A percentile compares a stretch with the other conserved stretches of the same genome.
These are phyloP conservation scores for Phalacrocorax carbo DNA, from an alignment of 2,113 vertebrate genomes.

Conservation along the genomic window DNA sequence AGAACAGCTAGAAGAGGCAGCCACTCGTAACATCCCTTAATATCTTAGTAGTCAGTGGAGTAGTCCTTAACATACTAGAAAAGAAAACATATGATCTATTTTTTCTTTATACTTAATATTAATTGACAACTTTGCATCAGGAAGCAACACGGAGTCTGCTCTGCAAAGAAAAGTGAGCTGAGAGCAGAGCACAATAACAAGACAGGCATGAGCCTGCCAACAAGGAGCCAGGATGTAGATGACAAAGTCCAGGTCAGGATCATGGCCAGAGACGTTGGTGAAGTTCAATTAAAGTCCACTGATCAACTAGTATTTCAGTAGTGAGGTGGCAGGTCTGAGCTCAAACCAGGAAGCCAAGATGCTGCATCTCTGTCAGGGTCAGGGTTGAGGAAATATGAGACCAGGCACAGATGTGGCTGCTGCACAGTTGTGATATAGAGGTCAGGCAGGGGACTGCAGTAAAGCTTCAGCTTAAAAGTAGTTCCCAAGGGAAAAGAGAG, in stretches of 20 bases:
- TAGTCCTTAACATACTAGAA: not conserved
- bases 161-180: not conserved
- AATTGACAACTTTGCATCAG: not conserved
- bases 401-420: not conserved
- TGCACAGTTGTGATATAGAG: not conserved
- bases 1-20: not conserved
- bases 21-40: not conserved
- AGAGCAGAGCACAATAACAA: not conserved
- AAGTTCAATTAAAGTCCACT: not conserved
- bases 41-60: fast-evolving
- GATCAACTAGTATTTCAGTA: not conserved
- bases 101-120: not conserved
- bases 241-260: not conserved
- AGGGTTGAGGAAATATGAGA: not conserved
- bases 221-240: not conserved
- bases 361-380: not conserved
- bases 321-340: not conserved
- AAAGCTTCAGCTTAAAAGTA: not conserved
- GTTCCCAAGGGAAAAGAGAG: not conserved
- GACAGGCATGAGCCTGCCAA: not conserved
- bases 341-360: not conserved
- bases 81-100: not conserved
- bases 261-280: not conserved
- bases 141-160: not conserved
- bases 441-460: not conserved